Evolutionary conservation across 2,888 invertebrate species (phyloP), one percentile per base, ranked within the genome.

Genomic region (Lasioglossum morio): DNA sequence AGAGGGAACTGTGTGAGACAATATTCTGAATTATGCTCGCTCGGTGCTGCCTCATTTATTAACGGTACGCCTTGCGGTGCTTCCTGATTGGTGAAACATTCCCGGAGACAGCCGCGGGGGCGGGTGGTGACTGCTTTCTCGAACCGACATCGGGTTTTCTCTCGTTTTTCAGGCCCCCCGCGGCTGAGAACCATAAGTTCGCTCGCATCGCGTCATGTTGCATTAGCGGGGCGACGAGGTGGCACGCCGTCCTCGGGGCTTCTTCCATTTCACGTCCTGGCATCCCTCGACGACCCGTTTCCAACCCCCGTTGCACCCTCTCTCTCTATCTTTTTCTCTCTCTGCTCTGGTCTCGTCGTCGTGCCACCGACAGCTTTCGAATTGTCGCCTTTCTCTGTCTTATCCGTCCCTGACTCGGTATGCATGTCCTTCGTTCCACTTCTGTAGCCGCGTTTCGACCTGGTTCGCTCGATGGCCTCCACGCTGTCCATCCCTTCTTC

Each of bases 181-280:
- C 53, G 74, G 82, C 60, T 72, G 82, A 85, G 75, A 53, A 53
- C 72, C 79, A 82, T 72, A 82, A 82, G 82, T 87, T 77, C 79
- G 69, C 74, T 72, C 43, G 92, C 92, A 92, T 91, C 92, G 92
- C 92, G 92, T 93, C 93, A 93, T 91, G 91, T 94, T 93, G 93
- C 92, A 94, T 93, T 93, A 92, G 92, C 92, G 88, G 91, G 90
- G 90, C 92, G 93, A 92, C 91, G 90, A 92, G 90, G 88, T 88
- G 92, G 89, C 88, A 82, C 86, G 80, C 88, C 88, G 89, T 89
- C 91, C 88, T 90, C 92, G 87, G 87, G 90, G 91, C 86, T 88
- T 89, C 86, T 90, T 89, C 83, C 82, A 85, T 91, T 86, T 82
- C 88, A 81, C 77, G 79, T 87, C 80, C 85, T 83, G 79, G 48